These are phyloP conservation scores for Polydrusus pterygomalis DNA, from an alignment of 2,888 invertebrate species.

Conservation along the genomic window DNA sequence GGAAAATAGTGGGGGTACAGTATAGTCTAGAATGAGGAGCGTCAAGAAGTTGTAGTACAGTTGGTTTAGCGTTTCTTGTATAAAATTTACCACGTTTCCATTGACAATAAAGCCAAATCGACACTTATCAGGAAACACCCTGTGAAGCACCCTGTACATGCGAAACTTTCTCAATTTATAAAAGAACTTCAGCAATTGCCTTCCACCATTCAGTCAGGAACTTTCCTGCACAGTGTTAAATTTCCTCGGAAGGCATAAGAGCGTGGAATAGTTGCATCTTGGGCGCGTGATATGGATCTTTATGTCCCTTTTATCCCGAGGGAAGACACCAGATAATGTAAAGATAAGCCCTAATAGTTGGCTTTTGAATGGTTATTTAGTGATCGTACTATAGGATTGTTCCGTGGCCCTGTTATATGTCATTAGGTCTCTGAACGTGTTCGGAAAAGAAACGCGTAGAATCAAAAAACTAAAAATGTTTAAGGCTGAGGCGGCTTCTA, in stretches of 20 bases:
- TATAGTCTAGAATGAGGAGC: too few relatives aligned
- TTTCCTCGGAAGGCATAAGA: slow-evolving; percentile 30
- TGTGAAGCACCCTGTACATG: too few relatives aligned
- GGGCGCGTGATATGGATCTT: slow-evolving; percentile 54
- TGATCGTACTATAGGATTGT: slow-evolving; percentile 26
- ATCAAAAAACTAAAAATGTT: too few relatives aligned
- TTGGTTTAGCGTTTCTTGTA: too few relatives aligned
- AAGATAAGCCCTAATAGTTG: slow-evolving; percentile 51
- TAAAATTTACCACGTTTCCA: too few relatives aligned
- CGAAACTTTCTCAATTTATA: not conserved
- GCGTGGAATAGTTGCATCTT: slow-evolving; percentile 47
- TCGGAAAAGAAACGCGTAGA: slow-evolving; percentile 3
- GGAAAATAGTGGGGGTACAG: too few relatives aligned
- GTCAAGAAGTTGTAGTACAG: too few relatives aligned
- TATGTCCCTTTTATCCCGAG: slow-evolving; percentile 48
- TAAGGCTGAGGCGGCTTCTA: too few relatives aligned
- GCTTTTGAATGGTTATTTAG: slow-evolving; percentile 45
- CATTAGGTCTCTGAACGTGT: slow-evolving; percentile 17
- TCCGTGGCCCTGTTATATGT: slow-evolving; percentile 22
- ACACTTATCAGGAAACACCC: too few relatives aligned
- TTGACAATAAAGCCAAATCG: too few relatives aligned
- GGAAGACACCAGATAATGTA: slow-evolving; percentile 49
- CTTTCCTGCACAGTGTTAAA: slow-evolving; percentile 12
- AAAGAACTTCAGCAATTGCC: slow-evolving; percentile 27
- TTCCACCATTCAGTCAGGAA: slow-evolving; percentile 5